phyloP scores from a whole-genome alignment of 2,113 vertebrate species.

The Pyxicephalus adspersus region DNA sequence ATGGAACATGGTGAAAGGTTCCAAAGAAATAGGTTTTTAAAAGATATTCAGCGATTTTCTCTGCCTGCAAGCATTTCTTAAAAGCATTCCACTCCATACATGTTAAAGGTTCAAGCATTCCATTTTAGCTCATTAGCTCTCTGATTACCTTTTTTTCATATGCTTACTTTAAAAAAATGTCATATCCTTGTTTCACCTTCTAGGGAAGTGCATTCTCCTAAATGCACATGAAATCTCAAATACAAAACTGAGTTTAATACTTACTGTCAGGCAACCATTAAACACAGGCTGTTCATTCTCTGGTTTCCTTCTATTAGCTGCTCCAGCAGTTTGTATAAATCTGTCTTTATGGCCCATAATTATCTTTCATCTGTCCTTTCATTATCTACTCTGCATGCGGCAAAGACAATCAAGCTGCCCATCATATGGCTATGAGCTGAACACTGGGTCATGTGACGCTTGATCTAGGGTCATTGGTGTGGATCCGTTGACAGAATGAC shows the following conservation, averaged over 20 bases:
- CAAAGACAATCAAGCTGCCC: constrained; percentile 42
- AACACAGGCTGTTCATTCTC: constrained; percentile 39
- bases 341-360: constrained; percentile 49
- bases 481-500: constrained; percentile 19
- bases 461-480: constrained; percentile 15
- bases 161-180: constrained; percentile 1
- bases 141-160: not conserved
- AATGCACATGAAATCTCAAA: constrained; percentile 16
- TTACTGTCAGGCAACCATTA: constrained; percentile 26
- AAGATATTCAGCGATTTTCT: not conserved
- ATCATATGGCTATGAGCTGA: constrained; percentile 38
- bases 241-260: constrained; percentile 26
- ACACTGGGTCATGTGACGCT: constrained; percentile 6
- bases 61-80: not conserved
- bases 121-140: constrained; percentile 4
- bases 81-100: not conserved
- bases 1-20: not conserved
- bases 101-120: not conserved
- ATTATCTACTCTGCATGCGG: constrained; percentile 41
- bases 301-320: constrained; percentile 39
- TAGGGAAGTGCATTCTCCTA: constrained; percentile 13
- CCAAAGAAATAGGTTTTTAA: constrained; percentile 11
- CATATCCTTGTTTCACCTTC: constrained; percentile 38
- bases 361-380: constrained; percentile 52
- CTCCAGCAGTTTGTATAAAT: constrained; percentile 49